Evolutionary conservation across 2,888 invertebrate species (phyloP).

Genomic region (Eustalomyia histrio): DNA sequence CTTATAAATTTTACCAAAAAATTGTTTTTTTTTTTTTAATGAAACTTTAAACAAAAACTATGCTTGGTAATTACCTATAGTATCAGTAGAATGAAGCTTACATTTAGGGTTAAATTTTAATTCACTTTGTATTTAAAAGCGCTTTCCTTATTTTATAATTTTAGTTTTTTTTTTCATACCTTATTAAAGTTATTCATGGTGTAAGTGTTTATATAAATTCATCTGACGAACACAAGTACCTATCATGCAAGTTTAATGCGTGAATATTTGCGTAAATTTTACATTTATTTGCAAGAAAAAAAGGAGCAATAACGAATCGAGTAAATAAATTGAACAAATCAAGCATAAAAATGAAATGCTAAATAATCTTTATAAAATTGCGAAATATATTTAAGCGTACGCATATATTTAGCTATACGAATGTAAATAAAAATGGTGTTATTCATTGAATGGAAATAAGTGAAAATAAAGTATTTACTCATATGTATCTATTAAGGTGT

Average conservation of each 20-base stretch:
- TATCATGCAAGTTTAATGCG: slow-evolving; percentile 57
- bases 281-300: slow-evolving; percentile 49
- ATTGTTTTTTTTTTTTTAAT: too few species aligned
- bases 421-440: slow-evolving; percentile 14
- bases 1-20: too few species aligned
- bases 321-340: slow-evolving; percentile 63
- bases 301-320: slow-evolving; percentile 32
- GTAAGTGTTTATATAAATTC: background rate
- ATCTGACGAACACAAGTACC: background rate
- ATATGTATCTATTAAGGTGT: too few species aligned
- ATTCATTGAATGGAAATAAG: slow-evolving; percentile 29
- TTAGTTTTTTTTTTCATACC: background rate
- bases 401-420: background rate
- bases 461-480: slow-evolving; percentile 22
- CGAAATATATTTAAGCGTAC: background rate
- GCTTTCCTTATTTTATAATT: too few species aligned
- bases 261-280: slow-evolving; percentile 64
- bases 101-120: too few species aligned
- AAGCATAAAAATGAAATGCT: slow-evolving; percentile 59
- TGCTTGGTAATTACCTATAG: too few species aligned
- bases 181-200: background rate
- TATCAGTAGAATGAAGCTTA: too few species aligned
- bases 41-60: too few species aligned
- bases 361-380: slow-evolving; percentile 22
- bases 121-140: too few species aligned